Base-by-base conservation (phyloP, 2,113 vertebrate species). In the Sceloporus undulatus region DNA sequence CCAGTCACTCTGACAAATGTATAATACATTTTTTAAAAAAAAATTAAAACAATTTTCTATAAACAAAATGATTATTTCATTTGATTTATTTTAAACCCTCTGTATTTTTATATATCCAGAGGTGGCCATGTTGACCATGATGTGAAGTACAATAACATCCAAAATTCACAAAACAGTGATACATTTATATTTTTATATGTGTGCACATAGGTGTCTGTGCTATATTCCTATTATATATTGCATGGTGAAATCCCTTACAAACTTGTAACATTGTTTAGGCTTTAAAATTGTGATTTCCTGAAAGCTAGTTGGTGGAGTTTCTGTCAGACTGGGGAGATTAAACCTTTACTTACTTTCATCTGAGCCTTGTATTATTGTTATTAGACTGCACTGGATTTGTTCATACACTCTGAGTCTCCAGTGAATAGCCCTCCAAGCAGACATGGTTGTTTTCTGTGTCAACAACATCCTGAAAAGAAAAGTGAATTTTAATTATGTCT, bases 401-500 rank as follows among this genome's bases (percentile, higher is more conserved):
- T 83, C 81, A 21, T 42, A 73, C 71, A 34, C n/a, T 18, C 59
- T 56, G 77, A 13, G 62, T 71, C 27, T 83, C 81, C 40, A 70
- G 27, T 42, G 42, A 4, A n/a, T 21, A 29, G 40, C 29, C 2
- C 75, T 90, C 83, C 88, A 89, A 87, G 82, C 52, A 74, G 88
- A 74, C 27, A 84, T 23, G 40, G 90, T n/a, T 88, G 77, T 87
- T 87, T 92, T 92, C 75, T 84, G 40, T 91, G 76, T 84, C 88
- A 91, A 92, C n/a, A 56, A 9, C 56, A 81, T 34, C 73, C 25
- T 79, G 42, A 34, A 76, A 56, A 68, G 92, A 92, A 93, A 94
- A 93, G 90, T 90, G 48, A 74, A 87, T 91, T 93, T 94, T 92
- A 82, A 54, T 38, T 81, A 34, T 84, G 56, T 2, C 23, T 56